Evolutionary conservation across 2,888 invertebrate species (phyloP).

Genomic region (Hybos culiciformis): DNA sequence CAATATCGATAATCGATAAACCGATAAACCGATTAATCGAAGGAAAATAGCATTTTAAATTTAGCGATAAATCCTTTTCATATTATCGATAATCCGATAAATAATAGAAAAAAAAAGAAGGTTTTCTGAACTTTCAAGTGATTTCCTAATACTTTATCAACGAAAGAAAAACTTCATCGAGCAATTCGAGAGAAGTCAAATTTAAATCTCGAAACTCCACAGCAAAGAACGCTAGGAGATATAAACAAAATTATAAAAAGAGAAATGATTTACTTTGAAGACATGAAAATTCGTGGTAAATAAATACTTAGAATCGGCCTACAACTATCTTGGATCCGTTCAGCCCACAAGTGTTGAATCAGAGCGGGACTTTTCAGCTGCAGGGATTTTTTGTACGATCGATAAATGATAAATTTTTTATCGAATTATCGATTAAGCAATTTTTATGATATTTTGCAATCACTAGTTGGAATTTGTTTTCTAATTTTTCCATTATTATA

Average conservation of each 20-base stretch:
- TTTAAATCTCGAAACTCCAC: not conserved
- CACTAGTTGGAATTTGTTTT: too few species aligned
- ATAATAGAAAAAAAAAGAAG: too few species aligned
- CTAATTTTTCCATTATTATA: too few species aligned
- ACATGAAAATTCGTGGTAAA: not conserved
- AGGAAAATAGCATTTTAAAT: not conserved
- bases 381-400: slow-evolving; percentile 5
- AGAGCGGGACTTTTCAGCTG: slow-evolving; percentile 6
- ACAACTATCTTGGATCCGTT: not conserved
- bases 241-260: not conserved
- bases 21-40: not conserved
- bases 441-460: not conserved
- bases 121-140: too few species aligned
- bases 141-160: too few species aligned
- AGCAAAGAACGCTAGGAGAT: not conserved
- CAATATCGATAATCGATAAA: not conserved
- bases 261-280: not conserved
- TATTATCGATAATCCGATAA: not conserved
- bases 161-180: not conserved
- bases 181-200: not conserved
- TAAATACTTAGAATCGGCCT: not conserved
- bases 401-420: not conserved
- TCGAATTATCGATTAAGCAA: not conserved
- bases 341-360: slow-evolving; percentile 5
- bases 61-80: not conserved